Conservation (phyloP, 1,140 invertebrate species). For the Dreissena rostriformis region DNA sequence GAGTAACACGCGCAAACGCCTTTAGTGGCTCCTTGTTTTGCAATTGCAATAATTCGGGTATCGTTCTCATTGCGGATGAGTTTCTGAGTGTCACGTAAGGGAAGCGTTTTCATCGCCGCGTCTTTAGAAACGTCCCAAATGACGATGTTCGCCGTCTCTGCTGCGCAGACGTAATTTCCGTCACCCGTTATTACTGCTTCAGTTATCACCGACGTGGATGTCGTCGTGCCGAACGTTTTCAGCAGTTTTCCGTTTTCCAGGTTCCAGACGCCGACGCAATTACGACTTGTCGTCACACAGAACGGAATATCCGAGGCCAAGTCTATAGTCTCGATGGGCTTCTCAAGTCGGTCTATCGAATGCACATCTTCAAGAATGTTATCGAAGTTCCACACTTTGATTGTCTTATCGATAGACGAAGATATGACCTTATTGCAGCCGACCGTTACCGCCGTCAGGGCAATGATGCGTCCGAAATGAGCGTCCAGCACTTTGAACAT, state of each 20-base stretch:
- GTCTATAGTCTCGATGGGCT: slow-evolving; percentile 94
- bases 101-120: slow-evolving; percentile 86
- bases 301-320: slow-evolving; percentile 72
- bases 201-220: slow-evolving; percentile 96
- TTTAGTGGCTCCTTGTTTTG: slow-evolving; percentile 77
- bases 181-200: slow-evolving; percentile 89
- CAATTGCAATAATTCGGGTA: slow-evolving; percentile 92
- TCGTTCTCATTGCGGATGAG: slow-evolving; percentile 92
- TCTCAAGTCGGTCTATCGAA: slow-evolving; percentile 96
- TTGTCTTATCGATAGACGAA: slow-evolving; percentile 97
- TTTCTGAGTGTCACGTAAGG: slow-evolving; percentile 93
- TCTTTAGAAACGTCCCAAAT: slow-evolving; percentile 95
- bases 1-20: slow-evolving; percentile 67
- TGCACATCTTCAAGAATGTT: slow-evolving; percentile 99
- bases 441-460: slow-evolving; percentile 89
- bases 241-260: slow-evolving; percentile 90
- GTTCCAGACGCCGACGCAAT: slow-evolving; percentile 97
- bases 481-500: slow-evolving; percentile 96
- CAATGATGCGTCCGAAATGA: slow-evolving; percentile 98
- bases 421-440: slow-evolving; percentile 97
- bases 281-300: slow-evolving; percentile 84
- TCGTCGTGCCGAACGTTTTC: slow-evolving; percentile 94
- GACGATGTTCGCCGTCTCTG: slow-evolving; percentile 95
- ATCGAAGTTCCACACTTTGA: slow-evolving; percentile 99
- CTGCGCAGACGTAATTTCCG: slow-evolving; percentile 91